A percentile compares a stretch with the other conserved stretches of the same genome.
Evolutionary conservation across 2,113 vertebrate genomes (phyloP).

Genomic region (Corythaeola cristata): DNA sequence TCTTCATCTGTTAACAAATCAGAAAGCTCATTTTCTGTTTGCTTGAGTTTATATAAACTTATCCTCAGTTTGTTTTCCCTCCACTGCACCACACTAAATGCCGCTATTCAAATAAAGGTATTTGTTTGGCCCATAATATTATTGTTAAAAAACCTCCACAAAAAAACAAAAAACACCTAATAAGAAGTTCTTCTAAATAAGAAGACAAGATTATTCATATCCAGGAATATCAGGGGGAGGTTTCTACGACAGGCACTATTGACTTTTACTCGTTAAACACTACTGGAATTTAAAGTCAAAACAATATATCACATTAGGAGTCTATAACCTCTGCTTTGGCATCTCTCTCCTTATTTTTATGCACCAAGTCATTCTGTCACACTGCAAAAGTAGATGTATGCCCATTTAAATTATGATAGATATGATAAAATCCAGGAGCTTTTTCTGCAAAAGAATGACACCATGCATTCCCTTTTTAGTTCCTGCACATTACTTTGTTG

Average conservation of each 20-base stretch:
- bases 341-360: neutral
- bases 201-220: neutral
- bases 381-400: neutral
- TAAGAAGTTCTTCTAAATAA: neutral
- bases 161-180: neutral
- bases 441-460: rapidly evolving
- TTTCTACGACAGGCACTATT: neutral
- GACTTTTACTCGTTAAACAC: neutral
- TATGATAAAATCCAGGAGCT: neutral
- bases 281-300: neutral
- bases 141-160: too few relatives aligned
- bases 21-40: neutral
- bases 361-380: neutral
- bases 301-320: neutral
- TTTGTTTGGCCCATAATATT: neutral
- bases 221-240: neutral
- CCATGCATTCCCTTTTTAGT: neutral
- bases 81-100: neutral
- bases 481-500: neutral
- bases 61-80: neutral
- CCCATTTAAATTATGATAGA: neutral
- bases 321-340: neutral
- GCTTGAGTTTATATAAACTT: neutral
- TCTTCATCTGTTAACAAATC: neutral
- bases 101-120: neutral